Evolutionary conservation across 2,113 vertebrate genomes (phyloP), one percentile per base, ranked within the genome.

Genomic region (Microtus richardsoni): DNA sequence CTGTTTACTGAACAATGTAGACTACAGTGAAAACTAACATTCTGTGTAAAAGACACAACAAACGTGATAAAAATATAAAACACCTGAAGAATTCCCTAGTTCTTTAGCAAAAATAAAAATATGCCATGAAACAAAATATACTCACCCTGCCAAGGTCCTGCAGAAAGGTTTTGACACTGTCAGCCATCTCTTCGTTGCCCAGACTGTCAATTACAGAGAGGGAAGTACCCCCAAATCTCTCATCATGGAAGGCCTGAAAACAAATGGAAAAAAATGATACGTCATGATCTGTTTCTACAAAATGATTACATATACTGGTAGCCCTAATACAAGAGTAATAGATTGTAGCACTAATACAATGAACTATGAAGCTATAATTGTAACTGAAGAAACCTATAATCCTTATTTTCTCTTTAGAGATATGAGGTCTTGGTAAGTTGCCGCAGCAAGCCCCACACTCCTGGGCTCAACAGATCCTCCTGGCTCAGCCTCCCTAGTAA

Each of bases 131-230:
- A 78, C 10, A 60, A 90, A 54, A 84, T 5, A 0, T 47, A 97
- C 99, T 99, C 79, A 99, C 99, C 99, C 99, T 99, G 96, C 98
- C 99, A 93, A 99, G 99, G 99, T 99, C 99, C 97, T 99, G 99
- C 97, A 99, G 99, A 98, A 99, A 99, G 96, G 99, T 99, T 99
- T 99, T 99, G 98, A 99, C 99, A 92, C 99, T 99, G 99, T 99
- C 99, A 62, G 99, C 99, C 99, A 99, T 99, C 99, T 99, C 98
- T 98, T 98, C 98, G 97, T 97, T 97, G 98, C 98, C 98, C 84
- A 98, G 99, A 98, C 98, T 99, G 99, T 99, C 99, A 99, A 98
- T 99, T 99, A 99, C 98, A 99, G 98, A 99, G 98, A 98, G 93
- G 94, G 98, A 97, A 89, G 93, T 88, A 77, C 96, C 98, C 98